phyloP scores from a whole-genome alignment of 2,888 invertebrate genomes.

The Tipula vernalis region DNA sequence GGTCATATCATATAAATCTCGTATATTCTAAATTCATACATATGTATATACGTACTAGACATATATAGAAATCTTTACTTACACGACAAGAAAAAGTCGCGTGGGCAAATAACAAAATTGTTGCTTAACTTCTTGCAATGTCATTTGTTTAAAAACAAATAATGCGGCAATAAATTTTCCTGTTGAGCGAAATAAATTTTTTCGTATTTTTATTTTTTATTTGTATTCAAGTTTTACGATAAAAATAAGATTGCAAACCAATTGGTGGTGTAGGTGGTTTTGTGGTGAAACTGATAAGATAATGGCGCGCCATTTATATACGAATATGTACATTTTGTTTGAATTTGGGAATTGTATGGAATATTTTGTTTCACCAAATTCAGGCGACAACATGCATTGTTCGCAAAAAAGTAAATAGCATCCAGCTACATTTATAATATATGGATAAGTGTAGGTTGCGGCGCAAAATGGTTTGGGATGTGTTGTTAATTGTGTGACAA shows the following conservation, averaged over 20 bases:
- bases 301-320: background rate
- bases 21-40: background rate
- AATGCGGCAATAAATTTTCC: background rate
- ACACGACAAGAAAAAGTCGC: background rate
- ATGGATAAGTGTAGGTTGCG: background rate
- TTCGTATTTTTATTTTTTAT: background rate
- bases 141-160: background rate
- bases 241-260: background rate
- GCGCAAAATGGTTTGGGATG: background rate
- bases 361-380: background rate
- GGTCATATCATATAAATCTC: no score
- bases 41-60: background rate
- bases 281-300: background rate
- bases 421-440: background rate
- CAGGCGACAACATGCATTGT: background rate
- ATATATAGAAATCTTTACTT: background rate
- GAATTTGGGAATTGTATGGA: background rate
- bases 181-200: background rate
- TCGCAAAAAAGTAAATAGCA: background rate
- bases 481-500: background rate
- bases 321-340: background rate
- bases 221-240: background rate
- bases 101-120: background rate
- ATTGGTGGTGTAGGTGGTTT: background rate
- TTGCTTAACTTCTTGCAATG: background rate